phyloP scores from a whole-genome alignment of 2,888 invertebrate genomes.

The Morpho helenor region DNA sequence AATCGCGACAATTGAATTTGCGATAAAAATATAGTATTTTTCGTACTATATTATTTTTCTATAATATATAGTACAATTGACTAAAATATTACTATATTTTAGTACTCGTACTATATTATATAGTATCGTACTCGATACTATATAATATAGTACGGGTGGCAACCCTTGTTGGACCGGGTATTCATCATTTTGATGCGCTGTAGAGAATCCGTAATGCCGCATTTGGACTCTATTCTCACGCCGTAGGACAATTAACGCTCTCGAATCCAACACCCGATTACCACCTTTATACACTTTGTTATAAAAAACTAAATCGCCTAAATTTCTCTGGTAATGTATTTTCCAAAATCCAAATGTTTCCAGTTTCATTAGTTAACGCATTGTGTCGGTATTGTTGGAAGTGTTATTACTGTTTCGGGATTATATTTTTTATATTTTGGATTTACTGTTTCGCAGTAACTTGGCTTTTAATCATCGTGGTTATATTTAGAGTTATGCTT shows the following conservation, averaged over 20 bases:
- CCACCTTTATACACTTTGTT: slow-evolving; percentile 1
- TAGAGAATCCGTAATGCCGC: slow-evolving; percentile 56
- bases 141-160: too few relatives aligned
- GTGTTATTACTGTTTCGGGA: slow-evolving; percentile 21
- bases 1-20: too few relatives aligned
- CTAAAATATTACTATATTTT: too few relatives aligned
- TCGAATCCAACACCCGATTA: slow-evolving; percentile 6
- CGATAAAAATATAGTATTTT: too few relatives aligned
- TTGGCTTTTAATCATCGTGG: not conserved
- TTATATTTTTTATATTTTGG: slow-evolving; percentile 7
- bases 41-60: too few relatives aligned
- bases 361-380: slow-evolving; percentile 24
- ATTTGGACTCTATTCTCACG: slow-evolving; percentile 51
- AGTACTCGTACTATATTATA: too few relatives aligned
- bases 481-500: not conserved
- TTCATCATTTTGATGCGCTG: slow-evolving; percentile 50
- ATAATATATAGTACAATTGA: too few relatives aligned
- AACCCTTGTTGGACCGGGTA: slow-evolving; percentile 33
- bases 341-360: slow-evolving; percentile 26
- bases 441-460: slow-evolving; percentile 9
- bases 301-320: slow-evolving; percentile 8
- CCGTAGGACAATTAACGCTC: slow-evolving; percentile 30
- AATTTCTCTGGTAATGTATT: slow-evolving; percentile 21
- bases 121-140: too few relatives aligned
- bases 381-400: slow-evolving; percentile 18